Evolutionary conservation across 2,113 vertebrate genomes (phyloP).

Genomic region (Sander vitreus): DNA sequence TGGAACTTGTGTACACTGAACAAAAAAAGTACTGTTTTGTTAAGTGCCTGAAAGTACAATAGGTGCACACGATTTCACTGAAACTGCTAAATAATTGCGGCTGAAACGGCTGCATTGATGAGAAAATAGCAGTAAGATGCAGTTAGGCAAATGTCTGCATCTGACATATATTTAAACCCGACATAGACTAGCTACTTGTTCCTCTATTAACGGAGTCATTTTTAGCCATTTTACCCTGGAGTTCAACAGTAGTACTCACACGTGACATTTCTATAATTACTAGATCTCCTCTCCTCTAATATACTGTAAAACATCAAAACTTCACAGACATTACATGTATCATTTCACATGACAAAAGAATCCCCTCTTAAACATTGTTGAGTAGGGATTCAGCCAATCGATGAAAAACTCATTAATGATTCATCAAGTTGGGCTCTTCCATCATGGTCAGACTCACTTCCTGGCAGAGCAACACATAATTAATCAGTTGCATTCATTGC

Average conservation of each 20-base stretch:
- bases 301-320: background rate
- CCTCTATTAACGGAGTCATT: slow-evolving; percentile 6
- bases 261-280: background rate
- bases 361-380: background rate
- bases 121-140: background rate
- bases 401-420: slow-evolving; percentile 77
- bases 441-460: slow-evolving; percentile 54
- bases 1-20: slow-evolving; percentile 9
- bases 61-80: background rate
- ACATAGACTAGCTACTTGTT: background rate
- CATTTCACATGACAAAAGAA: slow-evolving; percentile 14
- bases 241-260: background rate
- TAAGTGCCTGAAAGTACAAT: background rate
- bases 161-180: background rate
- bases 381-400: slow-evolving; percentile 49
- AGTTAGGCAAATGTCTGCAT: background rate
- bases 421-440: slow-evolving; percentile 68
- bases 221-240: background rate
- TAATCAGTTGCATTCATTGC: slow-evolving; percentile 33
- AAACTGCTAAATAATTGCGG: background rate
- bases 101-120: background rate
- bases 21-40: background rate
- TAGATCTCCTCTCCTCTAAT: background rate
- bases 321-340: background rate
- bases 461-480: slow-evolving; percentile 45